Evolutionary conservation across 1,140 invertebrate species (phyloP), one percentile per base, ranked within the genome.

Genomic region (Periplaneta americana): DNA sequence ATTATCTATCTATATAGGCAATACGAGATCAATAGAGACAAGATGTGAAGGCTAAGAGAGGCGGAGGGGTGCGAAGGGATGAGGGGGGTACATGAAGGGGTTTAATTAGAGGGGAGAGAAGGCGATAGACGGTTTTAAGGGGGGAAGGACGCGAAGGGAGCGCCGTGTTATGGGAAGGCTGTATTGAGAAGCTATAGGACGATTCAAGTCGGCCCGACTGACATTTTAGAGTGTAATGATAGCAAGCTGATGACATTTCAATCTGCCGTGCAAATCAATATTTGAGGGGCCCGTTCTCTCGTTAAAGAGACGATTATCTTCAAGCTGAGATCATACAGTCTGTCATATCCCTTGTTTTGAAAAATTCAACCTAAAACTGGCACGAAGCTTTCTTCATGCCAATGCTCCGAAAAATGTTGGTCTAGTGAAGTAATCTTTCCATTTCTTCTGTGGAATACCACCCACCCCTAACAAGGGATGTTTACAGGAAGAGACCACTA

Each of bases 1-100:
- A 80, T 80, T 80, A 80, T 80, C 80, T 75, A 80, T 80, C 80
- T 80, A 80, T 80, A 75, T 75, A 75, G 57, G 80, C 66, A 75
- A 80, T 80, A 80, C 57, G 34, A 80, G 80, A 80, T 80, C 80
- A 80, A 80, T 80, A 80, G 80, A 34, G 48, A 80, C 80, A 80
- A 80, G 80, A 80, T 80, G 80, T 80, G 80, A 80, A 80, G 74
- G 80, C 34, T 36, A 15, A n/a, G 36, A 34, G 76, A 36, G 35
- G 76, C 35, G 31, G 34, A 28, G 76, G 34, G 76, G 5, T 15
- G 34, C n/a, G 76, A 78, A 33, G 76, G 35, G 9, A 31, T 9
- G n/a, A 74, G 74, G 10, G n/a, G 33, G 18, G 76, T 36, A 36
- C 76, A 28, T 36, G 76, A 34, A 34, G 79, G 57, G 80, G 80